Conservation (phyloP, 2,797 vertebrate species). For the Falco columbarius region DNA sequence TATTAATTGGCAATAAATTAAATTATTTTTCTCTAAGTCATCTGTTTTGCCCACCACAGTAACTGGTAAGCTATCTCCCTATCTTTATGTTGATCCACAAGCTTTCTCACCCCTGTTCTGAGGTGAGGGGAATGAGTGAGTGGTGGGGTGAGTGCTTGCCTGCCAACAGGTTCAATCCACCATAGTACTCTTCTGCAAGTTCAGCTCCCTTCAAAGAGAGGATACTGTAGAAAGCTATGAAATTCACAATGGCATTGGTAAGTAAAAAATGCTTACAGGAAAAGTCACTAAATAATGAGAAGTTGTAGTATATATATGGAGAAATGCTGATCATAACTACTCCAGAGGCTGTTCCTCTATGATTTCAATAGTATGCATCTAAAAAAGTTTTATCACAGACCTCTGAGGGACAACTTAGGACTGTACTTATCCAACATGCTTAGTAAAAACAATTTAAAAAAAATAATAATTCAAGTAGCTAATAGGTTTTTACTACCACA, state of each 20-base stretch:
- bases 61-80: not conserved
- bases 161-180: not conserved
- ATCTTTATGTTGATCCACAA: not conserved
- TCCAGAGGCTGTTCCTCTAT: not conserved
- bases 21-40: not conserved
- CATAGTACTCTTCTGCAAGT: not conserved
- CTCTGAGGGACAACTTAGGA: not conserved
- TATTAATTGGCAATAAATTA: not conserved
- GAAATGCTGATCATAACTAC: not conserved
- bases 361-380: not conserved
- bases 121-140: not conserved
- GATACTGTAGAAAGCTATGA: not conserved
- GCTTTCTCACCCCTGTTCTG: not conserved
- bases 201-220: not conserved
- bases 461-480: not conserved
- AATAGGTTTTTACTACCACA: not conserved
- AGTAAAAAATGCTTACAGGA: not conserved
- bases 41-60: not conserved
- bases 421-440: not conserved
- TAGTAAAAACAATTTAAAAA: not conserved
- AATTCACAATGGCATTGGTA: not conserved
- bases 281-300: not conserved
- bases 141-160: fast-evolving
- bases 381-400: not conserved
- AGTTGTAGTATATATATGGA: not conserved